Conservation (phyloP, 1,140 invertebrate genomes). For the Brachionus asplanchnoidis region DNA sequence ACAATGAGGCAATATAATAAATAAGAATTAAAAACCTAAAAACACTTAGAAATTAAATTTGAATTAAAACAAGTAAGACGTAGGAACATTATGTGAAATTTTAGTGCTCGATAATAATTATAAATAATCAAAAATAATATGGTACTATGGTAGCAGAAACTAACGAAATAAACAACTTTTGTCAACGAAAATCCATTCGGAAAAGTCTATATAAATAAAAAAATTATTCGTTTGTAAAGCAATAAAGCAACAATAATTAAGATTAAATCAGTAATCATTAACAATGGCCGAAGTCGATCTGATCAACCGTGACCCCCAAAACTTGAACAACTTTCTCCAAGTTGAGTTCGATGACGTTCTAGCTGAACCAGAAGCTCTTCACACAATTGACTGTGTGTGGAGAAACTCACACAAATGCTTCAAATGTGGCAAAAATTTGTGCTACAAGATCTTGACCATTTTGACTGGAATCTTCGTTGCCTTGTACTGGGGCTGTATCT, state of each 20-base stretch:
- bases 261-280: neutral
- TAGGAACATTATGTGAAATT: neutral
- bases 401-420: constrained; percentile 67
- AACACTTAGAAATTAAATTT: neutral
- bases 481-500: constrained; percentile 66
- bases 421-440: constrained; percentile 64
- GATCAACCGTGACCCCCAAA: constrained; percentile 42
- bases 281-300: constrained; percentile 42
- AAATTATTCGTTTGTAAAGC: neutral
- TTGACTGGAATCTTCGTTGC: constrained; percentile 66
- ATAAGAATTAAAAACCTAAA: neutral
- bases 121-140: neutral
- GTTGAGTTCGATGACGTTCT: constrained; percentile 68
- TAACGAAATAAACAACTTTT: neutral
- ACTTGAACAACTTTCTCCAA: constrained; percentile 45
- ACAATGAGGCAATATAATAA: neutral
- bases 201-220: neutral
- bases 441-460: constrained; percentile 67
- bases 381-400: constrained; percentile 72
- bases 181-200: neutral
- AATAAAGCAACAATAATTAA: neutral
- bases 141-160: neutral
- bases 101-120: neutral
- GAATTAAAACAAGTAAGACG: neutral
- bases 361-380: constrained; percentile 69